Evolutionary conservation across 2,797 vertebrate species (phyloP), one percentile per base, ranked within the genome.

Genomic region (Serranus cabrilla): DNA sequence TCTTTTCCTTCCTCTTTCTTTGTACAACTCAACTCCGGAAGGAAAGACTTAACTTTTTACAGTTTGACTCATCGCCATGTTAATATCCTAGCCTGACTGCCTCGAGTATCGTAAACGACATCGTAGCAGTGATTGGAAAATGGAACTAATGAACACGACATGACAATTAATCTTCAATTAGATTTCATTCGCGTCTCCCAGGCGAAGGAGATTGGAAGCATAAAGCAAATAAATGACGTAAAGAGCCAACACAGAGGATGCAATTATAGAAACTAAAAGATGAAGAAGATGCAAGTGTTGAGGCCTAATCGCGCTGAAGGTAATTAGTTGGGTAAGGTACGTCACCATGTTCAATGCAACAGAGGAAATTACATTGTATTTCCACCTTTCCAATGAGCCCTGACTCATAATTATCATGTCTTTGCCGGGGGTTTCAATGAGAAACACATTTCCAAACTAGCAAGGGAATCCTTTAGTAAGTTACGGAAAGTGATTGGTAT

Each of bases 21-120:
- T 14, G 11, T 21, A 18, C 39, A 69, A 46, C 34, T 54, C 8
- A 37, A 64, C 10, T 25, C n/a, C 4, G 17, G 46, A 64, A 70
- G 23, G 31, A 74, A 54, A n/a, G 25, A 27, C 17, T 54, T n/a
- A 54, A 43, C 46, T 37, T 65, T 56, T 68, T 68, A 31, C 4
- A 6, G 25, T 74, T 37, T 84, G 87, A 75, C 34, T 87, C 83
- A 77, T 56, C 27, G 11, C 27, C 61, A 49, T 71, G 61, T 75
- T 91, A 87, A 92, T 92, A 90, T 90, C 90, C 89, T 91, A 80
- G 68, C 68, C 50, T 42, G 46, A 81, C 73, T 76, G 67, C 82
- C 74, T 54, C 8, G 85, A 65, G 82, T 78, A 71, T 75, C 20
- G 8, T 85, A 63, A 90, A 84, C 58, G n/a, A 65, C 59, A 55